These are phyloP conservation scores for Aurelia coerulea DNA, from an alignment of 30 jellyfish, hydroid and myxozoan species.

Conservation along the genomic window DNA sequence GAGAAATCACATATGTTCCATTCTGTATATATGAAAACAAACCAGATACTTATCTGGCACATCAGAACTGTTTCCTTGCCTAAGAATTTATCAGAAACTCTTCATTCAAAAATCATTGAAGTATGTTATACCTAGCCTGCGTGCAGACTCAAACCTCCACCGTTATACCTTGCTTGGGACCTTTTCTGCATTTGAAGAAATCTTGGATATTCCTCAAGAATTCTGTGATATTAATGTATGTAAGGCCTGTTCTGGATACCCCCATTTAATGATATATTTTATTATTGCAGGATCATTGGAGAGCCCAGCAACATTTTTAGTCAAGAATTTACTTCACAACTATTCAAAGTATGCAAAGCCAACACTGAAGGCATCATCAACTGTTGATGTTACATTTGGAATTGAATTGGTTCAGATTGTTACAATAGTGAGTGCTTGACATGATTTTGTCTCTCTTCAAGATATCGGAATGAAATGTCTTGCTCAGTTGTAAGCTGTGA, in stretches of 20 bases:
- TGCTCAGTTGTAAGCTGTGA: neutral
- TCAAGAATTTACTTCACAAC: conserved; percentile 13
- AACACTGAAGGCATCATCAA: conserved; percentile 22
- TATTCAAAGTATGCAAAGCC: conserved; percentile 52
- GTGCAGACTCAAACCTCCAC: no score
- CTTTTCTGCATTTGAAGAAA: no score
- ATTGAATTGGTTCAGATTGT: conserved; percentile 49
- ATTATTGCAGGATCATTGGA: conserved; percentile 6
- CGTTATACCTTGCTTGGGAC: no score
- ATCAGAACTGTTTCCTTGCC: no score
- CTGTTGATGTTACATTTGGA: conserved; percentile 48
- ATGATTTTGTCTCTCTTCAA: neutral
- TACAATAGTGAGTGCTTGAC: conserved; percentile 24
- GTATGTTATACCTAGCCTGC: no score
- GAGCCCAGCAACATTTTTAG: conserved; percentile 17
- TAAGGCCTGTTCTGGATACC: neutral
- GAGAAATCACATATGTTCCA: no score
- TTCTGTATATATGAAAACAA: no score
- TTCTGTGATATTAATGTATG: no score
- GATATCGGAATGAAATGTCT: neutral
- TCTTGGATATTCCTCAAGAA: no score
- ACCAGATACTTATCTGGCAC: no score
- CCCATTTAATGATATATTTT: neutral
- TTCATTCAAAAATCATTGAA: no score
- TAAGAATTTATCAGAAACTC: no score